phyloP scores from a whole-genome alignment of 2,113 vertebrate species.

The Aspidoscelis tigris region DNA sequence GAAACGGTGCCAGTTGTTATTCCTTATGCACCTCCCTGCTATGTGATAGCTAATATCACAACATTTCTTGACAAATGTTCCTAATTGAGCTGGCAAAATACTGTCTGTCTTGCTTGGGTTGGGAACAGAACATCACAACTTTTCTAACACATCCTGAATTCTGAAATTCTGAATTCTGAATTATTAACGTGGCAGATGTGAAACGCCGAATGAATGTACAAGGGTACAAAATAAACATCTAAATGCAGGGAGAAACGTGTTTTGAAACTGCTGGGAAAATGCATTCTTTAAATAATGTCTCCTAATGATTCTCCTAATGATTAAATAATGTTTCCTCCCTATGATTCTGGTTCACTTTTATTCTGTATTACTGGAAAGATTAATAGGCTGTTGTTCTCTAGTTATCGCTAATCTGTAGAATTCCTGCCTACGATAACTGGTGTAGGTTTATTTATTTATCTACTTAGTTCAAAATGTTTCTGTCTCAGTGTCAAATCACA shows the following conservation, averaged over 20 bases:
- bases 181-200: background rate
- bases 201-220: background rate
- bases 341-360: background rate
- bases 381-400: too few relatives aligned
- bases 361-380: too few relatives aligned
- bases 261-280: background rate
- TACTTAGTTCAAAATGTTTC: too few relatives aligned
- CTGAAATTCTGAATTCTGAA: background rate
- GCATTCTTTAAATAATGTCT: background rate
- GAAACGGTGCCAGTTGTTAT: background rate
- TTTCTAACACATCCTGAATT: background rate
- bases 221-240: background rate
- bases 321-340: too few relatives aligned
- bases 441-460: too few relatives aligned
- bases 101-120: slow-evolving; percentile 2
- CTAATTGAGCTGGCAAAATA: slow-evolving; percentile 16
- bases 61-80: background rate
- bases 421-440: too few relatives aligned
- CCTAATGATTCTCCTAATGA: background rate
- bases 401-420: too few relatives aligned
- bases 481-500: too few relatives aligned
- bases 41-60: background rate
- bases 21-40: background rate
- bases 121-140: slow-evolving; percentile 2
- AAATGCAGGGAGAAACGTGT: background rate